Evolutionary conservation across 2,797 vertebrate species (phyloP), one percentile per base, ranked within the genome.

Genomic region (Diplodus puntazzo): DNA sequence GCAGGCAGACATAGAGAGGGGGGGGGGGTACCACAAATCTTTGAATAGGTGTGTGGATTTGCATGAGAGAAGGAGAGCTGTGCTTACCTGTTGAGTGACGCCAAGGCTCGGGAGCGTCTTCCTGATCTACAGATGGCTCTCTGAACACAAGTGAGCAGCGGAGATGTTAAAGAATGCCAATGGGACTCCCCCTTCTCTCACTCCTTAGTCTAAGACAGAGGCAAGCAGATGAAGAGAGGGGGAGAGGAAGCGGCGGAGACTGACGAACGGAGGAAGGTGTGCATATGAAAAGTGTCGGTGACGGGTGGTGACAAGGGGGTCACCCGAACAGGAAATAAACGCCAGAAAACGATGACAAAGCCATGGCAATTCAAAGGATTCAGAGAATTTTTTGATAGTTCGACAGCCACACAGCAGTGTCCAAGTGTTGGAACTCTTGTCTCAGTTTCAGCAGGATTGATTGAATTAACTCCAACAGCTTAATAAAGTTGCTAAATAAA

Each of bases 21-120:
- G 5, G 6, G 82, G 61, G 82, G 71, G 54, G 69, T 73, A 73
- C 52, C 39, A 50, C 49, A 83, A 74, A 77, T 86, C 85, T 94
- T 94, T 94, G 90, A 93, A 90, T 74, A 84, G 82, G 83, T 85
- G 79, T 89, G 84, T 57, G 80, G 82, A 94, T 93, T 93, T 94
- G 93, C 89, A 93, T 90, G 86, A 85, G 84, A 87, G 85, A 81
- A 70, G 86, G 77, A 80, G 74, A 83, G 77, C 75, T 50, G 66
- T 53, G 88, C 92, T 92, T 89, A 96, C 95, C 95, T 95, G 94
- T 93, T 93, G 94, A 92, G 92, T 85, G 88, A 84, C 73, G 78
- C 88, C 61, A 53, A 87, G 88, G 86, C 86, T 90, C 84, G 16
- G 90, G 89, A 91, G 85, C 75, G 67, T 86, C 83, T 90, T 89